Base-by-base conservation (phyloP, 2,888 invertebrate genomes). In the Saturnia japonica region DNA sequence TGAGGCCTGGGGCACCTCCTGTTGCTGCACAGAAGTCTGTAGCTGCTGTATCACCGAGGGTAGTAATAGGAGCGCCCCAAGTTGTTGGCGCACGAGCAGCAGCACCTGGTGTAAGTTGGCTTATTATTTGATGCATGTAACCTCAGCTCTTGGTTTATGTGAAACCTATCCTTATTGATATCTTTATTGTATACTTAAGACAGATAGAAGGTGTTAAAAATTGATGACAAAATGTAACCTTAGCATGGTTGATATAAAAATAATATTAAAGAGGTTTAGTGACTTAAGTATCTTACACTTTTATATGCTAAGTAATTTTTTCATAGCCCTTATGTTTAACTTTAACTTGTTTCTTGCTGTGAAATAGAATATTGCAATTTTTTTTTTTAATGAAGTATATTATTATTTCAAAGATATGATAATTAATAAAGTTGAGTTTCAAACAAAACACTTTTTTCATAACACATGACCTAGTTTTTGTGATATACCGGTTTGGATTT, bases 61-160 rank as follows among this genome's bases (percentile, higher is more conserved):
- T 98, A 81, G 97, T 98, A 80, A 96, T 98, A 80, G 97, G 97
- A 81, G 95, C 96, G 75, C 97, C 96, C 81, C 97, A 97, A 89
- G 96, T 98, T 94, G 96, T 97, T 78, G 97, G 97, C 80, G 94
- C 97, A 68, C 95, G 98, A 86, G 96, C 97, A 69, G 96, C 97
- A 79, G 96, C 96, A 88, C 97, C 97, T 79, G 96, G 96, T 89
- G 96, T 97, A 95, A 96, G 90, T 90, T 75, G 28, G 69, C 69
- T 66, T 66, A 69, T 64, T 73, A 71, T 74, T 77, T 78, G 73
- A 74, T 70, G n/a, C 47, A 71, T 72, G 70, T 72, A 74, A 25
- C 14, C 25, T 60, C 47, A 51, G 47, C 47, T 12, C 11, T 11
- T 60, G 25, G 14, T 25, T n/a, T 54, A 60, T 28, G 14, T 28